Percentiles rank a stretch among this genome's conserved stretches.
phyloP scores from a whole-genome alignment of 2,113 vertebrate genomes.

The Pholis gunnellus region DNA sequence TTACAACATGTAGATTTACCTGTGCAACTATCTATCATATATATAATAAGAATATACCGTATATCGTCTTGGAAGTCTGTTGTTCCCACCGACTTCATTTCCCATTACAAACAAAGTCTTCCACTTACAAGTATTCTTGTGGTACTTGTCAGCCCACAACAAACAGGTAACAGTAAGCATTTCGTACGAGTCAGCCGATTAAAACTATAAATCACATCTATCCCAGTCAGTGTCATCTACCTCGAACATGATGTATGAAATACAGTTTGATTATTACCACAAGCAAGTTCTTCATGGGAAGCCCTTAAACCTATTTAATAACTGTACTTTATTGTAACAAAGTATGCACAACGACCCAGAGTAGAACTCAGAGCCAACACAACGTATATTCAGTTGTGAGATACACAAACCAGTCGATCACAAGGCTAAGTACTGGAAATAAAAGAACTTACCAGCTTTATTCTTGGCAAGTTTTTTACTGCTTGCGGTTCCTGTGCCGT shows the following conservation, averaged over 20 bases:
- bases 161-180: background rate
- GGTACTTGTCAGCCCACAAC: background rate
- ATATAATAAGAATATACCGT: background rate
- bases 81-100: no score
- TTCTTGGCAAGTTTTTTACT: constrained; percentile 99
- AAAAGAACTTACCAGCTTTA: constrained; percentile 93
- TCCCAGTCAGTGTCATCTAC: background rate
- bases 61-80: background rate
- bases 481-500: constrained; percentile 98
- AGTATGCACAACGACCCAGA: background rate
- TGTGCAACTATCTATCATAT: background rate
- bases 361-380: background rate
- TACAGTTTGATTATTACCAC: background rate
- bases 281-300: background rate
- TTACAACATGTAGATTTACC: background rate
- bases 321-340: background rate
- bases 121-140: background rate
- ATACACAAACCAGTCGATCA: background rate
- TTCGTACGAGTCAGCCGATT: background rate
- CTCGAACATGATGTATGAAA: background rate
- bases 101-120: background rate
- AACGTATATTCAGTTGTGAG: background rate
- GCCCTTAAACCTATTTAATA: background rate
- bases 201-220: background rate
- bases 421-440: background rate